Conservation (phyloP, 2,888 invertebrate genomes). For the Abscondita cerata region DNA sequence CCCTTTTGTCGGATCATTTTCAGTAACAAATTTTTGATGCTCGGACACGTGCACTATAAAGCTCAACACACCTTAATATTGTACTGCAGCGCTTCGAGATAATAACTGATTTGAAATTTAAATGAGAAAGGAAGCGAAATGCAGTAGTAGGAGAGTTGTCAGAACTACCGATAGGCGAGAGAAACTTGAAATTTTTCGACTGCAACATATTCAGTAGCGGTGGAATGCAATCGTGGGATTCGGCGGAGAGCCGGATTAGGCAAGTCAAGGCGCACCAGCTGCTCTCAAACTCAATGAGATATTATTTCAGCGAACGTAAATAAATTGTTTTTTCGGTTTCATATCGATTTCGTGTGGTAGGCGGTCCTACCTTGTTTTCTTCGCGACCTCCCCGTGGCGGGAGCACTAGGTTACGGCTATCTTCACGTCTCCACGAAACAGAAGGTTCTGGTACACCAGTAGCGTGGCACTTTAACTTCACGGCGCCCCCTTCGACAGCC, state of each 20-base stretch:
- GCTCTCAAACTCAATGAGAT: constrained; percentile 48
- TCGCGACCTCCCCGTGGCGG: constrained; percentile 76
- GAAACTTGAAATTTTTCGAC: constrained; percentile 56
- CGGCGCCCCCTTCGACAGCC: constrained; percentile 80
- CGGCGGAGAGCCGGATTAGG: constrained; percentile 48
- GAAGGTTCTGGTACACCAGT: constrained; percentile 83
- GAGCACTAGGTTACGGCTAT: constrained; percentile 76
- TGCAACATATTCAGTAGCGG: constrained; percentile 52
- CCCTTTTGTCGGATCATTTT: constrained; percentile 7
- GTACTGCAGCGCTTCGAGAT: constrained; percentile 49
- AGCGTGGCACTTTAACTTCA: constrained; percentile 78
- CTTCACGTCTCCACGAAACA: constrained; percentile 82
- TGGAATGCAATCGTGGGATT: constrained; percentile 52
- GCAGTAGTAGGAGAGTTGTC: constrained; percentile 51
- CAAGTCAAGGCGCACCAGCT: constrained; percentile 50
- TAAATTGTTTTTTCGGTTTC: constrained; percentile 46
- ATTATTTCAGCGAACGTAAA: constrained; percentile 48
- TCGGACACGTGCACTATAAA: constrained; percentile 40
- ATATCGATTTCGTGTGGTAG: constrained; percentile 39
- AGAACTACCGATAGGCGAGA: constrained; percentile 53
- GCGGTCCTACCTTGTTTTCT: constrained; percentile 74
- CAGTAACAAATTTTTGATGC: constrained; percentile 26
- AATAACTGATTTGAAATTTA: constrained; percentile 57
- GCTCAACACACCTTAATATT: constrained; percentile 52
- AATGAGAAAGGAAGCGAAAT: constrained; percentile 53